Base-by-base conservation (phyloP, 1,140 invertebrate species). In the Zaprionus tsacasi region DNA sequence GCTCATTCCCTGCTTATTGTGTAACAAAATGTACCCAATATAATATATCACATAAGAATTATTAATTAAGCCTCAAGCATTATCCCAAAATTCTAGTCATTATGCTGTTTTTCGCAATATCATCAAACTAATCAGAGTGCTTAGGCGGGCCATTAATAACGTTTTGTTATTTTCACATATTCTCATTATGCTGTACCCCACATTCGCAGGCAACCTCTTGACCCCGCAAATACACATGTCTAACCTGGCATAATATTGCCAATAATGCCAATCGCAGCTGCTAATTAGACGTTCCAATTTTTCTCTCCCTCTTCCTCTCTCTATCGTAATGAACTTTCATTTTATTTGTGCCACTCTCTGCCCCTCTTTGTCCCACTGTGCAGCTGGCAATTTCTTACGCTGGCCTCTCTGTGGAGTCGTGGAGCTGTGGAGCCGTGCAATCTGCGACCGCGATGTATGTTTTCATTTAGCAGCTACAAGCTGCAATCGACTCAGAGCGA, bases 401-500 rank as follows among this genome's bases (percentile, higher is more conserved):
- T 55, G 25, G 17, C 17, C 48, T 38, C 25, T 30, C 38, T 17
- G 21, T 21, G 50, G 48, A 61, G 38, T 61, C 64, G 54, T 48
- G 76, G 30, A 56, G 68, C 61, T 54, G n/a, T 7, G 52, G 50
- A 61, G 38, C 69, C 65, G 54, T 50, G 76, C 72, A 67, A 69
- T 74, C 76, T 74, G 73, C 75, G 61, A 78, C 78, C 78, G 66
- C 78, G 75, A 75, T 77, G 77, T 89, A 88, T 87, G 83, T 88
- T 89, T 88, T 89, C 83, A 88, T 88, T 88, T 87, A 88, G 83
- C 80, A 83, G 83, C 72, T 75, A 75, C 83, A 78, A 78, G 81
- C 72, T 36, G 65, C 70, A 73, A 69, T 50, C 56, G 63, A 40
- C 57, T 45, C 59, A 63, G 36, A 63, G 52, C 50, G 57, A 63